Base-by-base conservation (phyloP, 37 sponge, comb jelly and placozoan genomes). In the Oopsacas minuta region DNA sequence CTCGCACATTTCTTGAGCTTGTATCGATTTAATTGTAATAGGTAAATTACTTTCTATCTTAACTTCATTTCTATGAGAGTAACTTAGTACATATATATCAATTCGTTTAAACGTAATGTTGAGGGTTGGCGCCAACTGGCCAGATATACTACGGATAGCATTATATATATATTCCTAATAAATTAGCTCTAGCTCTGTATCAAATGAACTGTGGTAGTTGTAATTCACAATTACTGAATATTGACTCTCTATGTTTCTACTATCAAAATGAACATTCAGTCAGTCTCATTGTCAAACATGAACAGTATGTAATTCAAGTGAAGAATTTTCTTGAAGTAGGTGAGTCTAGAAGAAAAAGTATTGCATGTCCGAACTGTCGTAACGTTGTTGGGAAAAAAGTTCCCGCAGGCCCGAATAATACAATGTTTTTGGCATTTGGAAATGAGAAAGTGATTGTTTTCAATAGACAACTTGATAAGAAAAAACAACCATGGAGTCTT, bases 281-380 rank as follows among this genome's bases (percentile, higher is more conserved):
- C 28, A 61, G 28, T 61, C 75, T 61, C 7, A 61, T 61, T 61
- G 75, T 61, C 22, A 61, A 61, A 61, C 75, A 61, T n/a, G 75
- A 61, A n/a, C 20, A n/a, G 75, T n/a, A 32, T 25, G 75, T 61
- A 25, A 25, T 61, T 12, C 28, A 25, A n/a, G 75, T 32, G 22
- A 61, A 3, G 17, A 61, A 61, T 61, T 61, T 61, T n/a, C 7
- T 32, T 3, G 22, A 32, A 5, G 30, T 20, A 61, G 30, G 30
- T 20, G 7, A 3, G 30, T 32, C 75, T 32, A 61, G 32, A 10
- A 61, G 28, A n/a, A 7, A 5, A 3, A 12, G 7, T 12, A 61
- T 61, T 12, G 28, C 7, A 34, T 61, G 75, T 61, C 75, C 75
- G 20, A 61, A 61, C 7, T 61, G 75, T n/a, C 7, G 32, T 10